Conservation (phyloP, 2,797 vertebrate genomes). For the Pseudomugil tenellus region DNA sequence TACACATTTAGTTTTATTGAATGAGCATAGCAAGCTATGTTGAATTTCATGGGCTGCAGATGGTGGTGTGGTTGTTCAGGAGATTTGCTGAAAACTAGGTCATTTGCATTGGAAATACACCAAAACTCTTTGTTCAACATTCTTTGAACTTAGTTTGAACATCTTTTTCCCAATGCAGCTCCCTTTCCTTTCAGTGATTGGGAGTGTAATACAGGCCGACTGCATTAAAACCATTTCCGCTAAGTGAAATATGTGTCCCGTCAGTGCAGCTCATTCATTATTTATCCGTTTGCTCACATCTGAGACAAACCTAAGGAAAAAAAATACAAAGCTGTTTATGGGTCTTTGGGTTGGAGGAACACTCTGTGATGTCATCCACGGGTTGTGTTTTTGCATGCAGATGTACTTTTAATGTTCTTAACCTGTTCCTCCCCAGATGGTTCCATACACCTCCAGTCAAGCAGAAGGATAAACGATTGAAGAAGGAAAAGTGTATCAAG, state of each 20-base stretch:
- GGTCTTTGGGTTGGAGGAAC: constrained; percentile 65
- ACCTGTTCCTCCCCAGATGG: constrained; percentile 71
- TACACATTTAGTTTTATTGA: neutral
- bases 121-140: constrained; percentile 48
- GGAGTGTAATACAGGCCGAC: constrained; percentile 75
- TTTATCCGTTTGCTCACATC: constrained; percentile 83
- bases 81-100: constrained; percentile 67
- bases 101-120: constrained; percentile 60
- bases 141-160: constrained; percentile 69
- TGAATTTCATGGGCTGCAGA: constrained; percentile 5
- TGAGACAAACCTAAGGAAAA: constrained; percentile 75
- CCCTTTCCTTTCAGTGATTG: constrained; percentile 61
- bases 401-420: constrained; percentile 82
- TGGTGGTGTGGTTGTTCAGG: constrained; percentile 41
- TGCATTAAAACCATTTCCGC: constrained; percentile 80
- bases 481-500: constrained; percentile 49
- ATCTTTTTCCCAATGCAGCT: constrained; percentile 48
- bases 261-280: constrained; percentile 82
- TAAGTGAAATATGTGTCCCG: constrained; percentile 82
- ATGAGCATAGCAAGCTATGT: neutral
- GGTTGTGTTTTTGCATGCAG: constrained; percentile 61
- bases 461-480: constrained; percentile 30
- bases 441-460: constrained; percentile 59
- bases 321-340: constrained; percentile 76
- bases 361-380: constrained; percentile 78